These are phyloP conservation scores for Oxycera nigricornis DNA, from an alignment of 2,888 invertebrate genomes.

Conservation along the genomic window DNA sequence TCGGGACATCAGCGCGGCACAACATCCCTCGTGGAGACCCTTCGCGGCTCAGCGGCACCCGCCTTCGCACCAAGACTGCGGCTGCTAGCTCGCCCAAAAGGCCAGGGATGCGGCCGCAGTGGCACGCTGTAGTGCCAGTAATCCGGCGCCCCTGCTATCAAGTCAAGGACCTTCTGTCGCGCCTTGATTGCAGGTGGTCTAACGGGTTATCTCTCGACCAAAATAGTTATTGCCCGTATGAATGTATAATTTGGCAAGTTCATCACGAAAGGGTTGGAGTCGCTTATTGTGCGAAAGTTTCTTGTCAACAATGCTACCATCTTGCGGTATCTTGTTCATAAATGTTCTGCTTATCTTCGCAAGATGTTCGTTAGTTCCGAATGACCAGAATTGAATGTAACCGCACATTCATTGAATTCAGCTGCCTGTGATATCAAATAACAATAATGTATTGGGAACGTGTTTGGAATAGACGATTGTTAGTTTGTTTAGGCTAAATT, in stretches of 20 bases:
- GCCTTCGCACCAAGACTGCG: no score
- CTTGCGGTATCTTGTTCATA: conserved; percentile 29
- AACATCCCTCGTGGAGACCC: no score
- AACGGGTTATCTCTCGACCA: no score
- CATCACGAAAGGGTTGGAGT: conserved; percentile 8
- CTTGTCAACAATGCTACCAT: conserved; percentile 15
- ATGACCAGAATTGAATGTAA: conserved; percentile 33
- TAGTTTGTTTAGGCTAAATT: conserved; percentile 23
- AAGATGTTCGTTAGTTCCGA: conserved; percentile 5
- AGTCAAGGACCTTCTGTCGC: no score
- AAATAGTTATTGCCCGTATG: conserved; percentile 21
- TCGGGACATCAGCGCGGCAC: no score
- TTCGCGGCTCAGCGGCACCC: no score
- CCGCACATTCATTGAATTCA: conserved; percentile 35
- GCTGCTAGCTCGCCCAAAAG: no score
- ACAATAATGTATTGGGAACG: conserved; percentile 23
- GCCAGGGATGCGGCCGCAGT: no score
- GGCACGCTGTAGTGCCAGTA: no score
- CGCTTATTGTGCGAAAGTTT: conserved; percentile 29
- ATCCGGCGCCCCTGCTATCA: no score
- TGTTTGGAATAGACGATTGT: conserved; percentile 14
- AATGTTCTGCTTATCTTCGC: background rate
- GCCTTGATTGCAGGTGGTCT: no score
- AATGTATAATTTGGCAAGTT: conserved; percentile 32
- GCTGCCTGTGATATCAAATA: conserved; percentile 19